phyloP scores from a whole-genome alignment of 2,113 vertebrate genomes.

The Acinonyx jubatus region DNA sequence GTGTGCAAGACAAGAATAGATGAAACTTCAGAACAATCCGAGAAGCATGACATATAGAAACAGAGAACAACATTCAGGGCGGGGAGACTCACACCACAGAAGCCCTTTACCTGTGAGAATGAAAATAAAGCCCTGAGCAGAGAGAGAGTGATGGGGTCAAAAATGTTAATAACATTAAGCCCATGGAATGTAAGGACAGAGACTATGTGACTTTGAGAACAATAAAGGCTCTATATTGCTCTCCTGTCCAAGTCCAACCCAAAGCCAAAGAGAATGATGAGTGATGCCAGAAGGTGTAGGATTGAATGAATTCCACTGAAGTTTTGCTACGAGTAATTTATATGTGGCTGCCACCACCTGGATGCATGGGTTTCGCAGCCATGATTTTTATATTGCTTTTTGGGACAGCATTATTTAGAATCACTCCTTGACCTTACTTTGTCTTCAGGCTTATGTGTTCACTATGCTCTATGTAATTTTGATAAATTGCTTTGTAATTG shows the following conservation, averaged over 20 bases:
- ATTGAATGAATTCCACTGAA: neutral
- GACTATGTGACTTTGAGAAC: neutral
- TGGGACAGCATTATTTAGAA: neutral
- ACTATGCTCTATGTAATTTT: neutral
- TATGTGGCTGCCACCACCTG: neutral
- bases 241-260: neutral
- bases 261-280: neutral
- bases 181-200: neutral
- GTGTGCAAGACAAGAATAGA: neutral
- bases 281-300: neutral
- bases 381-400: neutral
- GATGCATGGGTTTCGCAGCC: neutral
- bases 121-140: too few species aligned
- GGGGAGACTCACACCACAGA: neutral
- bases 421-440: neutral
- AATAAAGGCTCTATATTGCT: neutral
- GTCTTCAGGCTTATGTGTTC: neutral
- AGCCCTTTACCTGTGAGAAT: neutral
- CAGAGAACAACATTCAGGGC: neutral
- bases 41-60: neutral
- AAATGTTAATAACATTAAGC: neutral
- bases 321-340: neutral
- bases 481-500: neutral
- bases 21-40: neutral
- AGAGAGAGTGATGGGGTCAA: neutral